Percentiles rank a stretch among this genome's conserved stretches.
These are phyloP conservation scores for Cacatua alba DNA, from an alignment of 2,113 vertebrate genomes.

Conservation along the genomic window DNA sequence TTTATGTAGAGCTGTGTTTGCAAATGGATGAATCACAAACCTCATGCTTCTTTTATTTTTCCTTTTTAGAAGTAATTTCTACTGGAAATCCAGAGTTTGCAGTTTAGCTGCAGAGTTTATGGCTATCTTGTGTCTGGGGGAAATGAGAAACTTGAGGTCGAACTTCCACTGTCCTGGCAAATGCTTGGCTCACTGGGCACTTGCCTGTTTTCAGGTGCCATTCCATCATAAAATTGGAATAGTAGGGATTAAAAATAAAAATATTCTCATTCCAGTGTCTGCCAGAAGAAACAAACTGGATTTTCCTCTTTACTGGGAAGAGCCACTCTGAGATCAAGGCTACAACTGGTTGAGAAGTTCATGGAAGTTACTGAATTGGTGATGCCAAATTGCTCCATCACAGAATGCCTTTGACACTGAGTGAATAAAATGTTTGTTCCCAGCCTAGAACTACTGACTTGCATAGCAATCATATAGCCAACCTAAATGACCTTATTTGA, in stretches of 20 bases:
- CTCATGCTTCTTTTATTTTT: background rate
- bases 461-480: background rate
- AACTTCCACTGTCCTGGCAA: background rate
- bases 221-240: background rate
- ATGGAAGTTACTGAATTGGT: background rate
- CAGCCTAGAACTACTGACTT: background rate
- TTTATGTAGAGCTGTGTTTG: background rate
- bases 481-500: background rate
- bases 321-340: background rate
- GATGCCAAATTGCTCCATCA: background rate
- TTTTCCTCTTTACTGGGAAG: background rate
- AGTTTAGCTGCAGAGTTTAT: background rate
- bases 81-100: background rate
- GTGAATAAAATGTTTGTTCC: background rate
- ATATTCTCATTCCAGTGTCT: background rate
- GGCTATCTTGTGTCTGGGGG: background rate
- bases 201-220: background rate
- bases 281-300: background rate
- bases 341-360: background rate
- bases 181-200: background rate
- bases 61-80: background rate
- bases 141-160: background rate
- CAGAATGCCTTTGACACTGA: background rate
- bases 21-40: slow-evolving; percentile 41
- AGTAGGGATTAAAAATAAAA: background rate